Evolutionary conservation across 2,113 vertebrate genomes (phyloP), one percentile per base, ranked within the genome.

Genomic region (Podilymbus podiceps): DNA sequence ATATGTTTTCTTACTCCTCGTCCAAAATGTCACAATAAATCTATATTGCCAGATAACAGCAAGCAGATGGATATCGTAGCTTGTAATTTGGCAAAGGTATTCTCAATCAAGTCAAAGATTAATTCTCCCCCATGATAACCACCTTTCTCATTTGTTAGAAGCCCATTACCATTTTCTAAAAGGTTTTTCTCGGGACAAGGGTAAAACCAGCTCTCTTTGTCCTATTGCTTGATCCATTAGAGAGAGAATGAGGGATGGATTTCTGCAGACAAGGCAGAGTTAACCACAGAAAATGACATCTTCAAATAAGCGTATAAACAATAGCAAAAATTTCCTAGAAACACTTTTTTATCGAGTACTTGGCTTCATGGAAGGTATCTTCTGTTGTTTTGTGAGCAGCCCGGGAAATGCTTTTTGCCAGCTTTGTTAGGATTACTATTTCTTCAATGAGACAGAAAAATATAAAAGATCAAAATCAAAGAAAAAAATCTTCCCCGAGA

Each of bases 41-140:
- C 94, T 94, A 91, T 90, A 90, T 91, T 76, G 84, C 77, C 8
- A 53, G 84, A 9, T 92, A 96, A 93, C 92, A 89, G 92, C 78
- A 88, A 95, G 94, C 94, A 97, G 96, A 93, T 94, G 94, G 96
- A 50, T 95, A 79, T 20, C 4, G 16, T 58, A 82, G 91, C 91
- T 71, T 27, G 18, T 62, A 62, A 96, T 97, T 92, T 94, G 92
- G 89, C 92, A 92, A 11, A 91, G 86, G 92, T 89, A 58, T 76
- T 91, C 84, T 89, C 92, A 75, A 81, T 96, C 92, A 82, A 95
- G 92, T 85, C 90, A 91, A 55, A 91, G 86, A 96, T 92, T 95
- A 89, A 95, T 95, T 93, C 66, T 66, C 77, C 87, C 62, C 80
- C 17, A 2, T 77, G 79, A 94, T 62, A 95, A 92, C 46, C 83